A percentile compares a stretch with the other conserved stretches of the same genome.
Evolutionary conservation across 1,140 invertebrate species (phyloP).

Genomic region (Tribolium castaneum): DNA sequence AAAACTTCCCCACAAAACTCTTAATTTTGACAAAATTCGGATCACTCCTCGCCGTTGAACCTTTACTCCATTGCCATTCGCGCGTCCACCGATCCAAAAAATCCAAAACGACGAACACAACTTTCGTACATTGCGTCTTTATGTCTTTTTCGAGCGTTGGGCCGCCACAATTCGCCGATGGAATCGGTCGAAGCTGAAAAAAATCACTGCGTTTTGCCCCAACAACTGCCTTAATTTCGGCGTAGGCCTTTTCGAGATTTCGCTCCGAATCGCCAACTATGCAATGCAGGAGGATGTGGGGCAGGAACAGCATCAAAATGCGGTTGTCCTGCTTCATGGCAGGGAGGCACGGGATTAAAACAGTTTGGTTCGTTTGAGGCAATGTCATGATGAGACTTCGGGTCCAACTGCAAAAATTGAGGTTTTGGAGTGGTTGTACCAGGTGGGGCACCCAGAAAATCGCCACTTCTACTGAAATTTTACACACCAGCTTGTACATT

Average conservation of each 20-base stretch:
- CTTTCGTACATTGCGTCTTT: conserved; percentile 68
- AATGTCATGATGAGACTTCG: conserved; percentile 70
- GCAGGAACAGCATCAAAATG: conserved; percentile 77
- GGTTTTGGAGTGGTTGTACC: too few species aligned
- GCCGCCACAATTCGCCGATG: conserved; percentile 42
- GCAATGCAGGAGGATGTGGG: conserved; percentile 75
- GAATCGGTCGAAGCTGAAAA: conserved; percentile 47
- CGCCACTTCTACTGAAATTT: too few species aligned
- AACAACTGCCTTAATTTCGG: conserved; percentile 70
- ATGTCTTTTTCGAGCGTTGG: conserved; percentile 54
- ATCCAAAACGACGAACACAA: conserved; percentile 77
- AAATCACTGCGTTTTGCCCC: conserved; percentile 49
- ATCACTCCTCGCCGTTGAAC: conserved; percentile 48
- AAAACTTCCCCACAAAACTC: conserved; percentile 70
- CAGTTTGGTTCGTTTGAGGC: conserved; percentile 66
- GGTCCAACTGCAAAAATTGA: conserved; percentile 67
- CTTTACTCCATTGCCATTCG: conserved; percentile 68
- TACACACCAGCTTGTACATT: too few species aligned
- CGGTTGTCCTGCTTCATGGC: conserved; percentile 77
- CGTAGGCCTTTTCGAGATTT: conserved; percentile 63
- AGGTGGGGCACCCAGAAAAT: too few species aligned
- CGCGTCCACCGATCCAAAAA: conserved; percentile 79
- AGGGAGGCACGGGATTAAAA: conserved; percentile 75
- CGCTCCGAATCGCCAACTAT: conserved; percentile 65
- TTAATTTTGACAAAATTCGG: conserved; percentile 56